Conservation (phyloP, 2,797 vertebrate species). For the Onychomys torridus region DNA sequence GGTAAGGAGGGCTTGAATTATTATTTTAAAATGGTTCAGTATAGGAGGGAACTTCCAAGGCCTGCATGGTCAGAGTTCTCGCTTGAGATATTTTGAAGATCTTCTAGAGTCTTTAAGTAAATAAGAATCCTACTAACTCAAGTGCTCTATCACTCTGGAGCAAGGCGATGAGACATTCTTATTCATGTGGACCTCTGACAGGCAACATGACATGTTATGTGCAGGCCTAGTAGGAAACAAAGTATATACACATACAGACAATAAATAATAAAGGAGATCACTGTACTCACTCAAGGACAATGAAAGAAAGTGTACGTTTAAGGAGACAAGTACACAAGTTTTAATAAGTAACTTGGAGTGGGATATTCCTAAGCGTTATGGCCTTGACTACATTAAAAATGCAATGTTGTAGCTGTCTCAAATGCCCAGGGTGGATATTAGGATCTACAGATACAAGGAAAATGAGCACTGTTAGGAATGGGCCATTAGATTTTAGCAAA, state of each 20-base stretch:
- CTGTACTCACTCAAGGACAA: not conserved
- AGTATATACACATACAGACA: not conserved
- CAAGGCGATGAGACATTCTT: not conserved
- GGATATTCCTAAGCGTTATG: slow-evolving; percentile 1
- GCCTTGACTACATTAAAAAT: not conserved
- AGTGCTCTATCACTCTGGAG: slow-evolving; percentile 19
- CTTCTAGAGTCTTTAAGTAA: not conserved
- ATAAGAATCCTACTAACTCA: slow-evolving; percentile 2
- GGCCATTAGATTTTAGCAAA: slow-evolving; percentile 20
- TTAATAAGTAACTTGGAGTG: not conserved
- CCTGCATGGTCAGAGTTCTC: not conserved
- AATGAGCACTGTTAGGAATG: not conserved
- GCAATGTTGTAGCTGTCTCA: not conserved
- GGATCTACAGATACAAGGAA: not conserved
- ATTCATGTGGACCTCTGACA: not conserved
- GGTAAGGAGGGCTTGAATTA: not conserved
- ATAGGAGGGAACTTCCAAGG: not conserved
- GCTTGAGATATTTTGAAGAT: not conserved
- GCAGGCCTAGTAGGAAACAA: not conserved
- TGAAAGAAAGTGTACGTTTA: slow-evolving; percentile 30
- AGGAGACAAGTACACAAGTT: not conserved
- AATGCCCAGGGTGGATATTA: not conserved
- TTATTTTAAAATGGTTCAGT: not conserved
- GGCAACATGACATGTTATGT: not conserved
- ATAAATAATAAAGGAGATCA: not conserved